Evolutionary conservation across 1,140 invertebrate species (phyloP).

Genomic region (Chymomyza costata): DNA sequence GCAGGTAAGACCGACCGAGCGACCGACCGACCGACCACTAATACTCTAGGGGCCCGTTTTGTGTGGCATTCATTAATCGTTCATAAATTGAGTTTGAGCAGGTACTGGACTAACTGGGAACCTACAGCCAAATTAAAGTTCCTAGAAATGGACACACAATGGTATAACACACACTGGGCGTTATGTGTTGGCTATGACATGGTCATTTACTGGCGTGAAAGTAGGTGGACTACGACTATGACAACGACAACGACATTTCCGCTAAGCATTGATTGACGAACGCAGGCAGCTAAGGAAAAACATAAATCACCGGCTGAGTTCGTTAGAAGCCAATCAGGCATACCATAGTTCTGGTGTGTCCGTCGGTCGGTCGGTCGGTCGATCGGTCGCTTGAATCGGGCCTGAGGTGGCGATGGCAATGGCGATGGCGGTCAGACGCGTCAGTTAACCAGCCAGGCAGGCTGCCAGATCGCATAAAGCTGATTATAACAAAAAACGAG

Average conservation of each 20-base stretch:
- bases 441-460: constrained; percentile 7
- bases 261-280: constrained; percentile 29
- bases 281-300: constrained; percentile 3
- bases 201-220: constrained; percentile 52
- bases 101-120: constrained; percentile 27
- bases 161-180: not conserved
- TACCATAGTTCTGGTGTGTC: too few relatives aligned
- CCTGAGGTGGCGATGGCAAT: constrained; percentile 19
- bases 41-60: too few relatives aligned
- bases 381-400: too few relatives aligned
- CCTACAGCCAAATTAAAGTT: constrained; percentile 31
- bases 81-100: constrained; percentile 59
- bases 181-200: constrained; percentile 23
- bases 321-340: constrained; percentile 31
- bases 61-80: constrained; percentile 66
- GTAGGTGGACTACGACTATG: constrained; percentile 46
- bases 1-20: constrained; percentile 14
- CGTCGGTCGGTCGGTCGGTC: too few relatives aligned
- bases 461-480: constrained; percentile 28
- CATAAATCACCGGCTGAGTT: constrained; percentile 28
- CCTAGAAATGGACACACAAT: constrained; percentile 27
- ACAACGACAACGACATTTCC: not conserved
- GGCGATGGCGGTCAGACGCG: not conserved
- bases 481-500: constrained; percentile 38
- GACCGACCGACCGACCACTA: too few relatives aligned